Conservation (phyloP, 2,113 vertebrate genomes). For the Dasyprocta punctata region DNA sequence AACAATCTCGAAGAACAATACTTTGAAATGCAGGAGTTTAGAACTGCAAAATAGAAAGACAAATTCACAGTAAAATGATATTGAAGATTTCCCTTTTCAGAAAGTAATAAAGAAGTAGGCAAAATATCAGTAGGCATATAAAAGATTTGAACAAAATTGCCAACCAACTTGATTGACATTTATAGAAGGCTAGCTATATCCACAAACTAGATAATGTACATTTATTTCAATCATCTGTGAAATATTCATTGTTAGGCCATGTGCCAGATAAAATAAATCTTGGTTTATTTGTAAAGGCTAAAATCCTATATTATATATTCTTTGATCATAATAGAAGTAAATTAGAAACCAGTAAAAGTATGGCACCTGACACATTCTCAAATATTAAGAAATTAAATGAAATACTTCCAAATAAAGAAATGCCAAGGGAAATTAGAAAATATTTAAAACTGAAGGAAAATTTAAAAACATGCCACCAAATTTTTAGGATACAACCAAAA, state of each 20-base stretch:
- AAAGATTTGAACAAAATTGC: background rate
- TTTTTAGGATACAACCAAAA: background rate
- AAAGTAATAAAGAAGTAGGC: background rate
- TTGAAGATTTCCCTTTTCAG: background rate
- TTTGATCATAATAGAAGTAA: constrained; percentile 7
- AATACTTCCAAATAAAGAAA: background rate
- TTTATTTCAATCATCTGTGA: background rate
- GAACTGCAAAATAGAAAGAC: background rate
- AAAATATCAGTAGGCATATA: background rate
- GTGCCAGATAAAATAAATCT: background rate
- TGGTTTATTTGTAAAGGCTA: background rate
- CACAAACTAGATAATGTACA: background rate
- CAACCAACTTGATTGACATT: background rate
- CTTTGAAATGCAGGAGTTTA: background rate
- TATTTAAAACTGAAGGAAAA: constrained; percentile 20
- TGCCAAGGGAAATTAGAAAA: background rate
- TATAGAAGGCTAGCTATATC: background rate
- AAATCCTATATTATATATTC: background rate
- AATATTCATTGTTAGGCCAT: background rate
- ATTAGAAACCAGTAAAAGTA: constrained; percentile 3
- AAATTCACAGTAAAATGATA: constrained; percentile 24
- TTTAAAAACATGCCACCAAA: background rate
- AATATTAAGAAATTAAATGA: background rate
- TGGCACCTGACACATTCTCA: background rate
- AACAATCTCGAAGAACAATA: background rate